Percentiles rank a stretch among this genome's conserved stretches.
Conservation (phyloP, 2,888 invertebrate genomes). For the Sarcophaga carnaria region DNA sequence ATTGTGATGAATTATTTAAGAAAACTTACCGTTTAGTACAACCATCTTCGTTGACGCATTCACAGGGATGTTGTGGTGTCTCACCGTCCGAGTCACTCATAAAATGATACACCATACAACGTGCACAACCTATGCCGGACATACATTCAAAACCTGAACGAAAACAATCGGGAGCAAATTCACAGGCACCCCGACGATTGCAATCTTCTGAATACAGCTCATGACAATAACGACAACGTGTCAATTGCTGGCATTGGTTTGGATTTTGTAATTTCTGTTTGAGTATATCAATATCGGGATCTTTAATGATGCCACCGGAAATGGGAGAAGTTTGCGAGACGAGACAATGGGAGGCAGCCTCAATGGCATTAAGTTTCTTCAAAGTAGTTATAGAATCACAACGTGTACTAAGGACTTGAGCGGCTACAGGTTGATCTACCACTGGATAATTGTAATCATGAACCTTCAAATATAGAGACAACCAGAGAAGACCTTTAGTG, state of each 20-base stretch:
- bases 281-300: constrained; percentile 76
- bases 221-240: constrained; percentile 87
- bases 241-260: constrained; percentile 78
- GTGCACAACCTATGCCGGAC: constrained; percentile 93
- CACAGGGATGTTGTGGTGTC: constrained; percentile 92
- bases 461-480: constrained; percentile 79
- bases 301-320: constrained; percentile 77
- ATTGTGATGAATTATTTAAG: neutral
- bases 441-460: constrained; percentile 94
- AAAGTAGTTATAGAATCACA: constrained; percentile 84
- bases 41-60: constrained; percentile 87
- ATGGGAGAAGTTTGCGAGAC: constrained; percentile 77
- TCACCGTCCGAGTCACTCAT: constrained; percentile 95
- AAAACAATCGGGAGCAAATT: constrained; percentile 93
- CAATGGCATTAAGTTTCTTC: constrained; percentile 86
- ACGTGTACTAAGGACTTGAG: constrained; percentile 80
- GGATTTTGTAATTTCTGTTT: constrained; percentile 69
- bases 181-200: constrained; percentile 93
- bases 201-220: constrained; percentile 91
- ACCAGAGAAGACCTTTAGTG: neutral
- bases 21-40: constrained; percentile 86
- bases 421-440: constrained; percentile 81
- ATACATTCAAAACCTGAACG: constrained; percentile 90
- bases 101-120: constrained; percentile 96
- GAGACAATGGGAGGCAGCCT: constrained; percentile 79